phyloP scores from a whole-genome alignment of 2,888 invertebrate genomes.

The Lacanobia wlatinum region DNA sequence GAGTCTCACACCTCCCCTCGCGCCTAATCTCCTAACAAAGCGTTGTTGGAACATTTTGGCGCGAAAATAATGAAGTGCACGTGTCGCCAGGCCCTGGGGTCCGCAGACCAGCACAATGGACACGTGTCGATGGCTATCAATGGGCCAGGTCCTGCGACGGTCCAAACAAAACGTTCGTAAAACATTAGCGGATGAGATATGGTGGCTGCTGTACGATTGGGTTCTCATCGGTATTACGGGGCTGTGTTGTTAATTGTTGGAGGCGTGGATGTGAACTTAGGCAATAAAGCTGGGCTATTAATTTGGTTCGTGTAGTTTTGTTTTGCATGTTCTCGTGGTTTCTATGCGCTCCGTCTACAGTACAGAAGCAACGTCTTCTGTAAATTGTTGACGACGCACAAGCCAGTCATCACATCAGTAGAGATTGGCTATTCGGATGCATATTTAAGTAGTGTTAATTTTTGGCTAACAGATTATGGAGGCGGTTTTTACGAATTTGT shows the following conservation, averaged over 20 bases:
- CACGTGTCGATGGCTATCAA: conserved; percentile 88
- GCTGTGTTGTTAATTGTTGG: conserved; percentile 43
- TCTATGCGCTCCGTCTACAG: background rate
- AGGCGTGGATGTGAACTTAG: conserved; percentile 50
- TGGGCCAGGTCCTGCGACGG: conserved; percentile 70
- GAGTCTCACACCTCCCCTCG: conserved; percentile 77
- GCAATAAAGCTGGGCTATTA: conserved; percentile 22
- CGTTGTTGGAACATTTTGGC: conserved; percentile 89
- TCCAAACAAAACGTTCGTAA: conserved; percentile 79
- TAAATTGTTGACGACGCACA: too few relatives aligned
- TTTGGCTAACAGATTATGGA: too few relatives aligned
- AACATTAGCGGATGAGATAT: conserved; percentile 75
- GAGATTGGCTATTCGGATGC: too few relatives aligned
- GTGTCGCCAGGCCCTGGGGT: conserved; percentile 74
- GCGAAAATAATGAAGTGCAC: conserved; percentile 90
- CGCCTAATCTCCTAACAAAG: conserved; percentile 90
- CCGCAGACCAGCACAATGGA: conserved; percentile 72
- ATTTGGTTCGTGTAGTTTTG: conserved; percentile 10
- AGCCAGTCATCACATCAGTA: too few relatives aligned
- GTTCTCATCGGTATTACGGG: conserved; percentile 59
- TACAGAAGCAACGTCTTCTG: too few relatives aligned
- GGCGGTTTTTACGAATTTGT: too few relatives aligned
- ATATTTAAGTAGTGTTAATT: too few relatives aligned
- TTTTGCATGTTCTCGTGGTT: background rate
- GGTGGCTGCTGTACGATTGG: conserved; percentile 51